Conservation (phyloP, 1,140 invertebrate genomes). For the Chlorops oryzae region DNA sequence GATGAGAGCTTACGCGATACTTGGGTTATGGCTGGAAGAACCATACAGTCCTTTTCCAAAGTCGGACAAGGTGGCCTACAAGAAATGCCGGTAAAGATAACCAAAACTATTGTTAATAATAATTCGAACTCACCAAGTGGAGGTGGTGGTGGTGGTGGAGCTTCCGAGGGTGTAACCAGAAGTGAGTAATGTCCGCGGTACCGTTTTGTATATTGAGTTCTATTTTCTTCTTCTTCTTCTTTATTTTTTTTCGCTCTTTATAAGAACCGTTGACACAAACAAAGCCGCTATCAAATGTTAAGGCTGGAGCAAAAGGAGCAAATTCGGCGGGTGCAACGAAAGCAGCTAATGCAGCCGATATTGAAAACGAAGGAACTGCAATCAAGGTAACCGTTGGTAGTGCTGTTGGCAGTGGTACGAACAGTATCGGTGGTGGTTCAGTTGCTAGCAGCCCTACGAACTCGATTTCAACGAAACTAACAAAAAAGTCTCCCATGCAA, state of each 20-base stretch:
- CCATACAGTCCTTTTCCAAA: slow-evolving; percentile 63
- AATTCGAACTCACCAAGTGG: no score
- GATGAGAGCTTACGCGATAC: slow-evolving; percentile 61
- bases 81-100: slow-evolving; percentile 47
- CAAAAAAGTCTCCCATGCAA: no score
- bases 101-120: slow-evolving; percentile 45
- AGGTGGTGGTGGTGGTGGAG: slow-evolving; percentile 2
- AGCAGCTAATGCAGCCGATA: no score
- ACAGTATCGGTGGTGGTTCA: no score
- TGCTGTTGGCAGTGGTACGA: no score
- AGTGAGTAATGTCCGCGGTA: no score
- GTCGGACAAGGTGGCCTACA: slow-evolving; percentile 48
- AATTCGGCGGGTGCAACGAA: no score
- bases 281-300: slow-evolving; percentile 16
- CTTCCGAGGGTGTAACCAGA: slow-evolving; percentile 10
- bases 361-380: no score
- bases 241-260: background rate
- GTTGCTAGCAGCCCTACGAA: no score
- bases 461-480: no score
- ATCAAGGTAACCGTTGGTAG: no score
- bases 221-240: background rate
- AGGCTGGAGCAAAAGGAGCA: slow-evolving; percentile 11
- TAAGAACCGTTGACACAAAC: slow-evolving; percentile 16
- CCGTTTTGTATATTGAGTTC: no score
- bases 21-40: slow-evolving; percentile 71